phyloP scores from a whole-genome alignment of 2,888 invertebrate genomes.

The Caenorhabditis doughertyi region DNA sequence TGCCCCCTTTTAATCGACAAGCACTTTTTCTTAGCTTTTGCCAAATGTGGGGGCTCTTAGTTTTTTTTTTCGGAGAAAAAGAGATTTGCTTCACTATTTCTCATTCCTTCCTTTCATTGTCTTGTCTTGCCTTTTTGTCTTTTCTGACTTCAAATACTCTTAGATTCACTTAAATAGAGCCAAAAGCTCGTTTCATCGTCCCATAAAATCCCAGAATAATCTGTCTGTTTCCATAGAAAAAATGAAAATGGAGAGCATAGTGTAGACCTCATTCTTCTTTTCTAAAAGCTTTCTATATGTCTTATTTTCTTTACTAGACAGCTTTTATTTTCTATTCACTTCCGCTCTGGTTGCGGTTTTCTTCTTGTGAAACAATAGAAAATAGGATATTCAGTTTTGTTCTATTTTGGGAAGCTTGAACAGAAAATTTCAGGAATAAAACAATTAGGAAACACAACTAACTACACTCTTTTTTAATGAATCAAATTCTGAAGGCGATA shows the following conservation, averaged over 20 bases:
- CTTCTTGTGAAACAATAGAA: neutral
- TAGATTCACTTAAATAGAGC: conserved; percentile 24
- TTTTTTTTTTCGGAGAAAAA: conserved; percentile 6
- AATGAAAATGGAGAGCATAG: neutral
- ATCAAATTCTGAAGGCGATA: neutral
- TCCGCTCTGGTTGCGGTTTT: neutral
- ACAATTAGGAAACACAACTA: neutral
- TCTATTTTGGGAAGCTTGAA: neutral
- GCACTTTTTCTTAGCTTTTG: conserved; percentile 30
- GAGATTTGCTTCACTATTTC: conserved; percentile 30
- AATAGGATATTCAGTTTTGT: neutral
- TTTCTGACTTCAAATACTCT: conserved; percentile 8
- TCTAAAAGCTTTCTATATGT: conserved; percentile 18
- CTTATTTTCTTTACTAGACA: conserved; percentile 27
- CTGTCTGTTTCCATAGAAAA: conserved; percentile 49
- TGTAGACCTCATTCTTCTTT: conserved; percentile 4
- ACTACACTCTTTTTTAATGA: conserved; percentile 12
- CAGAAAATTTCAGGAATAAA: neutral
- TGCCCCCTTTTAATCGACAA: conserved; percentile 49
- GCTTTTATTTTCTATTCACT: conserved; percentile 14
- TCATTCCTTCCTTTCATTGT: conserved; percentile 5
- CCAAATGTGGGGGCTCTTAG: conserved; percentile 24
- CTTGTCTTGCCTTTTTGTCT: conserved; percentile 9
- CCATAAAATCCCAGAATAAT: conserved; percentile 26
- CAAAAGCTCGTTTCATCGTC: conserved; percentile 4